Percentiles rank a stretch among this genome's conserved stretches.
phyloP scores from a whole-genome alignment of 2,888 invertebrate genomes.

The Crocallis elinguaria region DNA sequence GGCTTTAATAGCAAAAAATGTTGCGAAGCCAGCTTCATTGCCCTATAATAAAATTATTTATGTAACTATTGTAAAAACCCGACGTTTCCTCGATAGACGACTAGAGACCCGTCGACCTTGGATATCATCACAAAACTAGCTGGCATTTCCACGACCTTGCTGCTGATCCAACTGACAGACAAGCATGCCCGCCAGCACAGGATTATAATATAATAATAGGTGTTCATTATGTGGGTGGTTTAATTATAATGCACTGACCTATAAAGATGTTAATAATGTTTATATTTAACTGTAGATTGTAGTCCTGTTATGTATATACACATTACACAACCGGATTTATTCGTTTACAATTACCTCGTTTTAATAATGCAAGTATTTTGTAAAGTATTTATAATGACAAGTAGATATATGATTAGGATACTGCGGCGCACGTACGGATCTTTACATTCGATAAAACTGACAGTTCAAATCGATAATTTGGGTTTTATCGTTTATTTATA shows the following conservation, averaged over 20 bases:
- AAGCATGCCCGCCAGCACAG: background rate
- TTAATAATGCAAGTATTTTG: background rate
- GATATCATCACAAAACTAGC: slow-evolving; percentile 94
- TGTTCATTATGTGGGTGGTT: background rate
- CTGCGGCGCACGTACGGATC: too few species aligned
- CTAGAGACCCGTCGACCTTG: slow-evolving; percentile 90
- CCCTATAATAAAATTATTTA: slow-evolving; percentile 2
- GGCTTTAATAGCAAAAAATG: background rate
- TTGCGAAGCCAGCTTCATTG: background rate
- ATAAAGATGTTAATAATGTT: background rate
- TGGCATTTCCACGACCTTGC: slow-evolving; percentile 87
- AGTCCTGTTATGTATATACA: background rate
- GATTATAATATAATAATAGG: background rate
- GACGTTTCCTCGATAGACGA: slow-evolving; percentile 86
- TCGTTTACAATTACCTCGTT: too few species aligned
- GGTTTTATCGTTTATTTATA: too few species aligned
- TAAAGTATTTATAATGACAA: too few species aligned
- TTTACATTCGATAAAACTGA: too few species aligned
- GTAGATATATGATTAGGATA: too few species aligned
- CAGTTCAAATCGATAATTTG: too few species aligned
- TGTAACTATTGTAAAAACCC: slow-evolving; percentile 27
- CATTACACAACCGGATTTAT: too few species aligned
- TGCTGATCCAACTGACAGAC: slow-evolving; percentile 1
- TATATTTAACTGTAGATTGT: background rate
- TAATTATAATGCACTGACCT: slow-evolving; percentile 1